Evolutionary conservation across 37 sponge, comb jelly and placozoan species (phyloP), one percentile per base, ranked within the genome.

Genomic region (Bolinopsis microptera): DNA sequence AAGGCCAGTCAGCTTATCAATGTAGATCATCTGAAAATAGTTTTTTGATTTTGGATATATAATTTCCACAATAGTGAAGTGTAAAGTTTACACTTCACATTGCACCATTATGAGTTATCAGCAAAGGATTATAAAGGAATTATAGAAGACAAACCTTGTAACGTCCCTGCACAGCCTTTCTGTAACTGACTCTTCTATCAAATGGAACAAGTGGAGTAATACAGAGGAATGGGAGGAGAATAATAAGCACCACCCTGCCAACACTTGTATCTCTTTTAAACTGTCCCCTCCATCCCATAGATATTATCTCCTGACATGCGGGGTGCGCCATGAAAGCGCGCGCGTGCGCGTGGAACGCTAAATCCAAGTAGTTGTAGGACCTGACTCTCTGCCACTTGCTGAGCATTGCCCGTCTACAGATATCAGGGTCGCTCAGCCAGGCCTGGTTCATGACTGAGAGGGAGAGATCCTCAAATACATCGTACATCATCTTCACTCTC

Each of bases 261-360:
- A 80, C 16, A 16, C 82, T 80, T 9, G 82, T 80, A 33, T 80
- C 82, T 31, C 38, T 27, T 80, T 80, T 80, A 33, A 80, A 80
- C 82, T 80, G 24, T 1, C 82, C 82, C 37, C 82, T 28, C 82
- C 82, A 80, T 1, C 82, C 82, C 8, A 37, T 37, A 36, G 82
- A 80, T 80, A 80, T 80, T 34, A 80, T 80, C 37, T 80, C 82
- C 37, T 80, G 82, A 22, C 82, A 80, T 23, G 82, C 82, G 1
- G 82, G 82, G 23, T 80, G 82, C 23, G 82, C 82, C 38, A 80
- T 35, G 23, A 80, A 80, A 9, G 21, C 30, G 9, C 82, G 36
- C 8, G 82, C 82, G 38, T 80, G 82, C 36, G 82, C 82, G 23
- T 80, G 82, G 37, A 80, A 80, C 37, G 82, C 82, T 8, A 80